phyloP scores from a whole-genome alignment of 2,888 invertebrate species.

The Drosophila colorata region DNA sequence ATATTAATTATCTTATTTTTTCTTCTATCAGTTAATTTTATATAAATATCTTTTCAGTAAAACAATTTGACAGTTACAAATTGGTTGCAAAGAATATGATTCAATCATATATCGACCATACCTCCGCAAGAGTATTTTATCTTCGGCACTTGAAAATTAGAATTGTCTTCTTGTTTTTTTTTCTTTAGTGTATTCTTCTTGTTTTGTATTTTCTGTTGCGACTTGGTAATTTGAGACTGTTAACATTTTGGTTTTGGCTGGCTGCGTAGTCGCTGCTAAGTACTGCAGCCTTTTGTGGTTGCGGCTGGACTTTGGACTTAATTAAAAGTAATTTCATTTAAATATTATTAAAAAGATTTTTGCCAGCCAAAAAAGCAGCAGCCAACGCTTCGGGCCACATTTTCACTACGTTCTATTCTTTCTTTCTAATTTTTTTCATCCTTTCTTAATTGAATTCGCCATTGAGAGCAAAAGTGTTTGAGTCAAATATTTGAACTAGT shows the following conservation, averaged over 20 bases:
- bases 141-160: not conserved
- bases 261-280: conserved; percentile 38
- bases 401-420: conserved; percentile 39
- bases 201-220: conserved; percentile 30
- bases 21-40: no score
- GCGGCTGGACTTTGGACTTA: conserved; percentile 63
- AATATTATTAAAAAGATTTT: conserved; percentile 67
- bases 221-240: conserved; percentile 75
- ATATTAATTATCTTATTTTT: no score
- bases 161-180: not conserved
- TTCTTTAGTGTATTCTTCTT: no score
- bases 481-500: conserved; percentile 59
- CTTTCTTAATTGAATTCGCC: conserved; percentile 53
- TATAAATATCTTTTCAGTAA: no score
- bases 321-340: conserved; percentile 77
- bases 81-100: no score
- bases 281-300: conserved; percentile 63
- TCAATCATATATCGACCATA: no score
- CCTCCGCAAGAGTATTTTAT: conserved; percentile 1
- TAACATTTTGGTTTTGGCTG: conserved; percentile 59
- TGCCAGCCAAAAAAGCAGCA: conserved; percentile 44
- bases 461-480: conserved; percentile 55
- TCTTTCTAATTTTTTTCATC: conserved; percentile 17
- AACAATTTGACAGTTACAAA: no score
- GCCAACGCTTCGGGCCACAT: conserved; percentile 33